phyloP scores from a whole-genome alignment of 2,797 vertebrate genomes.

The Megalops cyprinoides region DNA sequence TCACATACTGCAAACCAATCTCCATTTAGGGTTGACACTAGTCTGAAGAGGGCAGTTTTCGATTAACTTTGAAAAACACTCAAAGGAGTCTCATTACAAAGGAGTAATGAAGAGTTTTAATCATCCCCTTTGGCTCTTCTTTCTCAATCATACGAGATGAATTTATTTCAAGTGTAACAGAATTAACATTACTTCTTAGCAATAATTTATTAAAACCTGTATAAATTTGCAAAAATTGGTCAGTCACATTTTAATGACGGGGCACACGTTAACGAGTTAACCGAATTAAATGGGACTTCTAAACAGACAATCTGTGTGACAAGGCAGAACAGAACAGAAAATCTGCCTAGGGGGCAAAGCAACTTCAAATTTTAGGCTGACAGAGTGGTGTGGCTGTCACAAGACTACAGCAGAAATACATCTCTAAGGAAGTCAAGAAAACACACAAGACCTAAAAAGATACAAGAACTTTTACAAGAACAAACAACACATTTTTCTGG shows the following conservation, averaged over 20 bases:
- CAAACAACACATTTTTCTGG: constrained; percentile 51
- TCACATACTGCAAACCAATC: constrained; percentile 50
- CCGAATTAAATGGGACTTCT: constrained; percentile 41
- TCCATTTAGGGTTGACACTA: constrained; percentile 39
- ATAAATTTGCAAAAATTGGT: constrained; percentile 31
- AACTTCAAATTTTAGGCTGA: constrained; percentile 62
- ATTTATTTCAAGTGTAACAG: constrained; percentile 60
- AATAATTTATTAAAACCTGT: constrained; percentile 33
- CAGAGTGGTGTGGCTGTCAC: constrained; percentile 69
- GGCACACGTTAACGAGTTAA: constrained; percentile 35
- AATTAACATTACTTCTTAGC: constrained; percentile 32
- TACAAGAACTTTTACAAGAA: constrained; percentile 41
- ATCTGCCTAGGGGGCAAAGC: constrained; percentile 38
- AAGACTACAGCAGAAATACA: constrained; percentile 81
- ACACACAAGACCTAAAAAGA: constrained; percentile 55
- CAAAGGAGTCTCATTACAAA: too few species aligned
- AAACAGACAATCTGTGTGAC: constrained; percentile 35
- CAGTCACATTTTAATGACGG: constrained; percentile 30
- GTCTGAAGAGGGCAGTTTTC: constrained; percentile 36
- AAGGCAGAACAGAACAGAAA: constrained; percentile 34
- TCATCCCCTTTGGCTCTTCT: constrained; percentile 39
- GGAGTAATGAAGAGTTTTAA: background rate
- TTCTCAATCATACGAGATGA: constrained; percentile 40
- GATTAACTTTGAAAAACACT: constrained; percentile 36
- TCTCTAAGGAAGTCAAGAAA: constrained; percentile 75